Base-by-base conservation (phyloP, 2,113 vertebrate genomes). In the Sebastes fasciatus region DNA sequence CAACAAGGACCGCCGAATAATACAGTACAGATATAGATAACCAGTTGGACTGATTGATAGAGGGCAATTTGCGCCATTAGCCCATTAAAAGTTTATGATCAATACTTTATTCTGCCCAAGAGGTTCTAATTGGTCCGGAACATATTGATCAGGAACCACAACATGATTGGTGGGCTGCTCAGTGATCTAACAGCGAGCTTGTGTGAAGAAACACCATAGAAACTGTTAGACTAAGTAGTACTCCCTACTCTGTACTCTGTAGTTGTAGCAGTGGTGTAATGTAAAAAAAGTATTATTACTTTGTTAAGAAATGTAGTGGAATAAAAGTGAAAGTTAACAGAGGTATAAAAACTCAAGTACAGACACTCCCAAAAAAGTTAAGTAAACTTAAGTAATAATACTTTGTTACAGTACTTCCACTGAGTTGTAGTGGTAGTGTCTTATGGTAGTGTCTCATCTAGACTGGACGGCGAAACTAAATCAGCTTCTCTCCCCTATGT, bases 81-180 rank as follows among this genome's bases (percentile, higher is more conserved):
- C 7, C 48, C 26, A 79, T 70, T 86, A 52, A 64, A 90, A 66
- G 65, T 75, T 81, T 60, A 87, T 71, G 79, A 88, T 88, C 72
- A 76, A 89, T 87, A 79, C 86, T 78, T 77, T 1, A 82, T 83
- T 82, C 34, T 77, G 51, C 51, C 43, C 54, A 57, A 58, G 63
- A 86, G 84, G 49, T 49, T 79, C 17, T 87, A 88, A 86, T 62
- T 82, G 71, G 34, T 48, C 51, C 42, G 57, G 69, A 60, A 23
- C 57, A 60, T 79, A 89, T 88, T 84, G 89, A 91, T 82, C n/a
- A 79, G 21, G 23, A 63, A 42, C 21, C 58, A 58, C 49, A 71
- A 48, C 6, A 69, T 82, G 74, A 90, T 80, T 77, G 64, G 55
- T 81, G 66, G 77, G 62, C 66, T 84, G 49, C 12, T 75, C 60